These are phyloP conservation scores for Scaptomyza montana DNA, from an alignment of 1,140 invertebrate genomes.

Conservation along the genomic window DNA sequence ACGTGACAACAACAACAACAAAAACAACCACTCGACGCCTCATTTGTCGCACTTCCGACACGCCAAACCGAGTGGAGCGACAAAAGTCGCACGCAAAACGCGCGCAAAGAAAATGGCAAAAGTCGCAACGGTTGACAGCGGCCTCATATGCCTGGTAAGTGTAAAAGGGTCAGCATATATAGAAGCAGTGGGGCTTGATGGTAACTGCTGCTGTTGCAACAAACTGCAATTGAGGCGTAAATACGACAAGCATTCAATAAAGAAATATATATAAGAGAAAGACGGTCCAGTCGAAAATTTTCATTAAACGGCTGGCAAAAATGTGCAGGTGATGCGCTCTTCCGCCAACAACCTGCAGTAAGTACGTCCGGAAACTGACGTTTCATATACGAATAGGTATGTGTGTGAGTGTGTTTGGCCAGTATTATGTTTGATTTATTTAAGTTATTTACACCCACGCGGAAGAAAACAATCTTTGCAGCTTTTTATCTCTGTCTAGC, in stretches of 20 bases:
- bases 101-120: slow-evolving; percentile 50
- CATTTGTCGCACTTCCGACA: slow-evolving; percentile 61
- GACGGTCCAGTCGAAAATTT: slow-evolving; percentile 20
- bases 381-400: neutral
- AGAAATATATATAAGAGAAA: no score
- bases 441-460: neutral
- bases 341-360: slow-evolving; percentile 10
- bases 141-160: slow-evolving; percentile 62
- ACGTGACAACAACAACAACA: slow-evolving; percentile 45
- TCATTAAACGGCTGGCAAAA: slow-evolving; percentile 15
- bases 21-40: slow-evolving; percentile 49
- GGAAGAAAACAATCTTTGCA: neutral
- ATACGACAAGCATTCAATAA: slow-evolving; percentile 51
- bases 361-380: slow-evolving; percentile 11
- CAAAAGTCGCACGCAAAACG: slow-evolving; percentile 33
- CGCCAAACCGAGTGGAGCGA: slow-evolving; percentile 9
- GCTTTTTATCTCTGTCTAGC: neutral
- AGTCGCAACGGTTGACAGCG: slow-evolving; percentile 8
- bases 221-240: slow-evolving; percentile 55
- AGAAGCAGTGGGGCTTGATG: slow-evolving; percentile 16
- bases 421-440: slow-evolving; percentile 11
- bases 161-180: slow-evolving; percentile 18
- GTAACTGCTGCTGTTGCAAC: slow-evolving; percentile 5
- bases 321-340: slow-evolving; percentile 25
- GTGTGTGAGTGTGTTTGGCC: neutral